Base-by-base conservation (phyloP, 2,797 vertebrate genomes). In the Stomatorhinus walkeri region DNA sequence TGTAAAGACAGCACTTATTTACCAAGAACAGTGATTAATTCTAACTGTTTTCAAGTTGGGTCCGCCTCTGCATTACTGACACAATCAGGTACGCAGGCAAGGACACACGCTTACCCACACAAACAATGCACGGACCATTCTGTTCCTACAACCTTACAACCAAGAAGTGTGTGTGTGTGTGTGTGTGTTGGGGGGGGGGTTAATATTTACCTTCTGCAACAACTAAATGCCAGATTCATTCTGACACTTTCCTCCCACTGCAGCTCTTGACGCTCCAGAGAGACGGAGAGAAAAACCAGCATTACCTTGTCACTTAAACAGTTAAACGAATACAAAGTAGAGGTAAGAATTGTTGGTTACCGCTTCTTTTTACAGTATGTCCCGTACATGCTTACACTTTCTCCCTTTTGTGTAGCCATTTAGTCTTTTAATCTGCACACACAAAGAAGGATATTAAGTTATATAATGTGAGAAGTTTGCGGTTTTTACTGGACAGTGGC, bases 151-250 rank as follows among this genome's bases (percentile, higher is more conserved):
- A 93, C 90, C 91, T 91, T 92, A 36, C 87, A 19, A 56, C 88
- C 36, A 84, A 68, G 76, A 46, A 46, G 89, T 89, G 91, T 88
- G 64, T 46, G 61, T 61, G 28, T 61, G 90, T 89, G 91, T 87
- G 36, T 76, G 90, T 89, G 91, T 64, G 59, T n/a, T 36, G 4
- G 51, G 6, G 87, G 16, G 28, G 1, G 28, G 16, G 61, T 76
- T 88, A 88, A 88, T 88, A 22, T 88, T 76, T 88, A 88, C 87
- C 87, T 76, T 72, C 28, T 85, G 84, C 91, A 91, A 91, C 85
- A 93, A 88, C 88, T 68, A 88, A 91, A 90, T 92, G 91, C 93
- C 88, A 56, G 91, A 90, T 88, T 94, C 94, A 93, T 85, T 94
- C 90, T 88, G 84, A 90, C 92, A 93, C 92, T 91, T 92, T 88